Evolutionary conservation across 2,113 vertebrate species (phyloP).

Genomic region (Syngnathus typhle): DNA sequence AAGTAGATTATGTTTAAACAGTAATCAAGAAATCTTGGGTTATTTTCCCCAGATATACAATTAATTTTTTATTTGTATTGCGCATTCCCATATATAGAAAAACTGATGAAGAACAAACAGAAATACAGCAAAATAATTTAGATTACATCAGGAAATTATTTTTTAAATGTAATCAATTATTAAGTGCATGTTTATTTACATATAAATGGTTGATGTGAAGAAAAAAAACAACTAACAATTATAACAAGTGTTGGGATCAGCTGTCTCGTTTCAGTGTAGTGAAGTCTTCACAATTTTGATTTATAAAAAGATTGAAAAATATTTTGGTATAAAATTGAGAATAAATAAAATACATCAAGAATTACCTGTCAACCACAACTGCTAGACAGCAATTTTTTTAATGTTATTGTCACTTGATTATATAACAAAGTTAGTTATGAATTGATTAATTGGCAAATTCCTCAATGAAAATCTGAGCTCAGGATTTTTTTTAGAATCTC

Average conservation of each 20-base stretch:
- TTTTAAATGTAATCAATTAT: neutral
- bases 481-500: slow-evolving; percentile 15
- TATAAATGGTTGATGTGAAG: neutral
- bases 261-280: no score
- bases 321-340: neutral
- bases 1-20: no score
- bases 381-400: neutral
- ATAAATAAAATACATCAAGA: neutral
- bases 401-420: neutral
- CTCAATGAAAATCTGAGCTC: slow-evolving; percentile 32
- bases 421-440: slow-evolving; percentile 21
- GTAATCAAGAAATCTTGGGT: no score
- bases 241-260: no score
- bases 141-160: neutral
- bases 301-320: neutral
- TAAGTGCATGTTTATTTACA: neutral
- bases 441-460: slow-evolving; percentile 21
- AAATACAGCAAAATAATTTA: neutral
- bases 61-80: no score
- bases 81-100: no score
- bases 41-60: no score
- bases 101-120: neutral
- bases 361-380: neutral
- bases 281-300: no score
- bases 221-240: no score